A percentile compares a stretch with the other conserved stretches of the same genome.
These are phyloP conservation scores for Leucophenga varia DNA, from an alignment of 1,140 invertebrate genomes.

Conservation along the genomic window DNA sequence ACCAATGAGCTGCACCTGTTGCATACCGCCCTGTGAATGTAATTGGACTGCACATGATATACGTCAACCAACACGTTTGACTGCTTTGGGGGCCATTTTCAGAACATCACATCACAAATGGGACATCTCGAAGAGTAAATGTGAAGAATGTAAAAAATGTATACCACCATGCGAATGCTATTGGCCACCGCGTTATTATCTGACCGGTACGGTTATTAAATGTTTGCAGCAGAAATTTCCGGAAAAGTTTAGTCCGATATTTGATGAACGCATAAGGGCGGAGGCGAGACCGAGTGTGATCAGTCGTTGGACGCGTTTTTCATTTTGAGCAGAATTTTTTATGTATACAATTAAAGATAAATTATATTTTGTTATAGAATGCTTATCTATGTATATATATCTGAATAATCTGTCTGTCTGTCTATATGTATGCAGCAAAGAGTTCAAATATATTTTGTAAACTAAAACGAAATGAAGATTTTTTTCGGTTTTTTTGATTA, in stretches of 20 bases:
- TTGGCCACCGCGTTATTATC: conserved; percentile 36
- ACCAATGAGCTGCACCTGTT: conserved; percentile 17
- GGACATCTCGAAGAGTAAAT: conserved; percentile 10
- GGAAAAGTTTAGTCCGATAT: conserved; percentile 40
- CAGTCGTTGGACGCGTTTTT: conserved; percentile 39
- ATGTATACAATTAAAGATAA: too few relatives aligned
- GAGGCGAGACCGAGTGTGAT: conserved; percentile 25
- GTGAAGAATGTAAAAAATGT: conserved; percentile 16
- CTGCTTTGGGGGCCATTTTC: conserved; percentile 8
- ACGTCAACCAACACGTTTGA: conserved; percentile 24
- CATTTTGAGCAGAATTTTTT: too few relatives aligned
- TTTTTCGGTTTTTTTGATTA: too few relatives aligned
- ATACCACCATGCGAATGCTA: conserved; percentile 40
- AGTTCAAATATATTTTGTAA: too few relatives aligned
- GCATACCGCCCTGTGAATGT: conserved; percentile 40
- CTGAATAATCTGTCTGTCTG: too few relatives aligned
- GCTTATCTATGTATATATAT: too few relatives aligned
- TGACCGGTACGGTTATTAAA: conserved; percentile 36
- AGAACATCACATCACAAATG: conserved; percentile 13
- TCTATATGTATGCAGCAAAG: too few relatives aligned
- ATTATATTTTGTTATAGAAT: too few relatives aligned
- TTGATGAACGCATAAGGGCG: conserved; percentile 25
- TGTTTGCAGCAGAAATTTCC: conserved; percentile 33
- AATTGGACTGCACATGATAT: conserved; percentile 21
- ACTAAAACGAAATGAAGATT: too few relatives aligned